Conservation (phyloP, 2,113 vertebrate genomes). For the Redunca redunca region DNA sequence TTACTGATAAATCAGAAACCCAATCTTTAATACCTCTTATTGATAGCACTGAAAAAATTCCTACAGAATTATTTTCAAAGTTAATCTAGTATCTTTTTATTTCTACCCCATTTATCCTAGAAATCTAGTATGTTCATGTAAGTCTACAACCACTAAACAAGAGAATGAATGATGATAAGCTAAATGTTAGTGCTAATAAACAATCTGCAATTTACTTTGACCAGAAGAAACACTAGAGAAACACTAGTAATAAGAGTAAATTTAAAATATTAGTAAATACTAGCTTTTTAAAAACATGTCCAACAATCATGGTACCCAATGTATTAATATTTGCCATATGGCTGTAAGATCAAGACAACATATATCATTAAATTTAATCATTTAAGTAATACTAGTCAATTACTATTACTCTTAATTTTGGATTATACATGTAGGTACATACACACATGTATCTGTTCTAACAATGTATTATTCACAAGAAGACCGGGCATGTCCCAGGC, state of each 20-base stretch:
- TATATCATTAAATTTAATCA: not conserved
- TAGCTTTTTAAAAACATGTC: not conserved
- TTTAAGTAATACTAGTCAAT: not conserved
- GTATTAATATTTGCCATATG: not conserved
- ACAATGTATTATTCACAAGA: not conserved
- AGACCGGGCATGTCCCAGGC: not conserved
- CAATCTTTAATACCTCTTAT: not conserved
- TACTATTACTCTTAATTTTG: not conserved
- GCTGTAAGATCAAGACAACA: not conserved
- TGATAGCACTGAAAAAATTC: not conserved
- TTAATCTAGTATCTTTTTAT: not conserved
- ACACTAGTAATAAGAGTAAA: not conserved
- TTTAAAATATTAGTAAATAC: not conserved
- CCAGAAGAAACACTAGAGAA: not conserved
- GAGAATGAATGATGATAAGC: not conserved
- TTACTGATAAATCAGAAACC: not conserved
- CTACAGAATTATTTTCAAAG: not conserved
- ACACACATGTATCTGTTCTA: not conserved
- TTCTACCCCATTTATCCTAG: slow-evolving; percentile 34
- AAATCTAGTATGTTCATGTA: not conserved
- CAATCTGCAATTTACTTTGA: not conserved
- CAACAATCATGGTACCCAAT: not conserved
- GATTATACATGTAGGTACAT: not conserved
- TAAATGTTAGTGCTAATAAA: slow-evolving; percentile 35
- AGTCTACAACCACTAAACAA: slow-evolving; percentile 21